Evolutionary conservation across 2,888 invertebrate genomes (phyloP).

Genomic region (Aspidiotus rigidus): DNA sequence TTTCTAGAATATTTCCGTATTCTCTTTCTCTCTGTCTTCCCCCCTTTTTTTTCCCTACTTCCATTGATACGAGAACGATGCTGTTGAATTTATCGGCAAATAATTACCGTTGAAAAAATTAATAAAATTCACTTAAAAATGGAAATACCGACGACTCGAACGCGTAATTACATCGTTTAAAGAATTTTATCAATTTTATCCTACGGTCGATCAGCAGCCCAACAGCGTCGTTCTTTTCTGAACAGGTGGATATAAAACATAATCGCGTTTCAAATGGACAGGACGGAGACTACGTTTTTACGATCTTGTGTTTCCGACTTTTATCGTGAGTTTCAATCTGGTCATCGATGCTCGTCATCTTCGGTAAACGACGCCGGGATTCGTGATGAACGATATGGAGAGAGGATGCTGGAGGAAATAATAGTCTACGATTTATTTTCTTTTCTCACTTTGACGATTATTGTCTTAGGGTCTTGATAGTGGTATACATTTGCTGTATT

Average conservation of each 20-base stretch:
- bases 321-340: not conserved
- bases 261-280: not conserved
- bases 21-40: no score
- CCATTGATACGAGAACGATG: not conserved
- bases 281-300: not conserved
- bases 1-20: no score
- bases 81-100: not conserved
- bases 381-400: no score
- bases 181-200: constrained; percentile 2
- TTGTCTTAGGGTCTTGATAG: no score
- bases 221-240: not conserved
- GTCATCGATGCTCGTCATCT: constrained; percentile 4
- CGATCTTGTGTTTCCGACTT: not conserved
- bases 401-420: no score
- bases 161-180: constrained; percentile 4
- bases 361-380: not conserved
- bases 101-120: constrained; percentile 3
- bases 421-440: no score
- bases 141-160: not conserved
- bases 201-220: not conserved
- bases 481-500: no score
- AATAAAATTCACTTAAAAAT: not conserved
- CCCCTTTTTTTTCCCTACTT: no score
- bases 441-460: no score
- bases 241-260: constrained; percentile 2